Conservation (phyloP, 2,888 invertebrate species). For the Standfussiana lucernea region DNA sequence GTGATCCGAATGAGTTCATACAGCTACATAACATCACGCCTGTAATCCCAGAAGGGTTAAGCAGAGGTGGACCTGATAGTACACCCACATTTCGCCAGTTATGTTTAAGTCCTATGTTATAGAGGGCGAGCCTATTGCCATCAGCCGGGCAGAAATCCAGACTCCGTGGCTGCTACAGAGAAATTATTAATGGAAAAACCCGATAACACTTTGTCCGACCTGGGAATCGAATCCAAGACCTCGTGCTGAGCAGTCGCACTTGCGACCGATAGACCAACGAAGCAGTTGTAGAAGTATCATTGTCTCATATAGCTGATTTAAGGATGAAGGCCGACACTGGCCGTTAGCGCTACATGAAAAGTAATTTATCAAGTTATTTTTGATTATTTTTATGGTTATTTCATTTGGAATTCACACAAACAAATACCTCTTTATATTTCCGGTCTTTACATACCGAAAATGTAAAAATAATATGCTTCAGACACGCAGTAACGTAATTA, state of each 20-base stretch:
- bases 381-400: conserved; percentile 4
- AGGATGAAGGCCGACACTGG: not conserved
- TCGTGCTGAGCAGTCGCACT: too few relatives aligned
- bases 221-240: too few relatives aligned
- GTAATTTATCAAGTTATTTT: not conserved
- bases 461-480: conserved; percentile 44
- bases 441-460: conserved; percentile 1
- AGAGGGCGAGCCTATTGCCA: too few relatives aligned
- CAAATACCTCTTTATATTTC: conserved; percentile 19
- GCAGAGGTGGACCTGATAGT: too few relatives aligned
- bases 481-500: conserved; percentile 53
- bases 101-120: too few relatives aligned
- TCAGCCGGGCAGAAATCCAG: too few relatives aligned
- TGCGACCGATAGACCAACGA: too few relatives aligned
- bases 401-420: not conserved
- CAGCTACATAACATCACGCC: not conserved
- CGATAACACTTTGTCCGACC: too few relatives aligned
- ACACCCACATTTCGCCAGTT: not conserved
- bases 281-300: too few relatives aligned
- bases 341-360: not conserved
- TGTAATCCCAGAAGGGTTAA: not conserved
- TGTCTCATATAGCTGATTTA: too few relatives aligned
- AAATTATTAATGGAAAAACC: too few relatives aligned
- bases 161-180: too few relatives aligned
- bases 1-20: not conserved